Base-by-base conservation (phyloP, 2,113 vertebrate species). In the Heloderma charlesbogerti region DNA sequence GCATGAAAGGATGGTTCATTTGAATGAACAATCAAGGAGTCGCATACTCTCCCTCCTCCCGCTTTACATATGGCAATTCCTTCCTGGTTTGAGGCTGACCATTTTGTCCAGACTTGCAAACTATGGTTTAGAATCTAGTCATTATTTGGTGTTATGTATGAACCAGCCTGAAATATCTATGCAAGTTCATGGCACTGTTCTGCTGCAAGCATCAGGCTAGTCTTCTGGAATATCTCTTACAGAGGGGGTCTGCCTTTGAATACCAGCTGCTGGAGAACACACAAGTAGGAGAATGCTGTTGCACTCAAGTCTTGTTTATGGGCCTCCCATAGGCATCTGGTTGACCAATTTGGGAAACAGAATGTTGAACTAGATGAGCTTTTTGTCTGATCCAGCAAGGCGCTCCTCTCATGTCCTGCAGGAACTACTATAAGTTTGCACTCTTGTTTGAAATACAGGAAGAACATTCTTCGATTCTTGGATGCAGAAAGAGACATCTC, bases 401-500 rank as follows among this genome's bases (percentile, higher is more conserved):
- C n/a, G n/a, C 22, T 25, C 7, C 31, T 43, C 2, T 84, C 63
- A 45, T 67, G 34, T n/a, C 37, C 27, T 86, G 71, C 54, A 29
- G 71, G 63, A 80, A 45, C 10, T 57, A 57, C 45, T 34, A 43
- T 90, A 80, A 54, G 6, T 71, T 69, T 29, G 13, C 45, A 6
- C 72, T 69, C 4, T 77, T 93, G 67, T 90, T 96, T 92, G 86
- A 69, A 88, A 92, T 20, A 0, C 86, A 99, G 98, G 96, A 99
- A 98, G 96, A 98, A 98, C 85, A 98, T 99, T 84, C 98, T 99
- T 91, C 98, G 96, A 51, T 99, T 98, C 95, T 93, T 99, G 94
- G 98, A 99, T 92, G 98, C 98, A 1, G 98, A 99, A 92, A 96
- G 98, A 91, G 98, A 99, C 84, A 97, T 99, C 63, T 99, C 98